Conservation (phyloP, 2,797 vertebrate species). For the Oryzias dopingdopingensis region DNA sequence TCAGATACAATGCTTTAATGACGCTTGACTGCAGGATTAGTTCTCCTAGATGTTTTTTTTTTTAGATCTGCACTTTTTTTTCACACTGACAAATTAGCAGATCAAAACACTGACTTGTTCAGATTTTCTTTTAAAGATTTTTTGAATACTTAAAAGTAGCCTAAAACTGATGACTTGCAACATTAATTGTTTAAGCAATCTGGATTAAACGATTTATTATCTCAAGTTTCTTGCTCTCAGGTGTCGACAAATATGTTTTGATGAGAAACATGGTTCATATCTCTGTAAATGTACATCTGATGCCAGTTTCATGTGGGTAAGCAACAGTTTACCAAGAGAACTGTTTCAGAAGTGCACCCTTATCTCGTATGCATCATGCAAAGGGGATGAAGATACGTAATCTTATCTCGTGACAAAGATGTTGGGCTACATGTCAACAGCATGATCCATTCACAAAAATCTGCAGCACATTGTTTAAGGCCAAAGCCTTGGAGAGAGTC, state of each 20-base stretch:
- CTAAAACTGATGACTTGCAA: background rate
- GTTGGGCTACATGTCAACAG: too few relatives aligned
- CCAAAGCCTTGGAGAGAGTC: conserved; percentile 4
- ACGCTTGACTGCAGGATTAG: background rate
- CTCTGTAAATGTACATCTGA: too few relatives aligned
- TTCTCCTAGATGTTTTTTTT: background rate
- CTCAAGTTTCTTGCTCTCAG: background rate
- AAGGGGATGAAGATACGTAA: too few relatives aligned
- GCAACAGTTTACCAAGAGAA: too few relatives aligned
- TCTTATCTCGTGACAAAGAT: too few relatives aligned
- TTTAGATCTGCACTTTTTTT: background rate
- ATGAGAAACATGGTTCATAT: too few relatives aligned
- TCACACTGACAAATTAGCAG: background rate
- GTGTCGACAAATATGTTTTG: background rate
- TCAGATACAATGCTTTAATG: background rate
- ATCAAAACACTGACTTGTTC: background rate
- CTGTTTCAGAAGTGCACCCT: too few relatives aligned
- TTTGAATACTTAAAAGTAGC: background rate
- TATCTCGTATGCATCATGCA: too few relatives aligned
- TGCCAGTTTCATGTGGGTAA: too few relatives aligned
- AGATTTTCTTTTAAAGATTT: background rate
- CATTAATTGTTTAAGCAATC: background rate
- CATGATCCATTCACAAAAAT: background rate
- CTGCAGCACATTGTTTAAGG: conserved; percentile 15
- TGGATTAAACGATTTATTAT: background rate